These are phyloP conservation scores for Phalacrocorax carbo DNA, from an alignment of 2,113 vertebrate genomes.

Conservation along the genomic window DNA sequence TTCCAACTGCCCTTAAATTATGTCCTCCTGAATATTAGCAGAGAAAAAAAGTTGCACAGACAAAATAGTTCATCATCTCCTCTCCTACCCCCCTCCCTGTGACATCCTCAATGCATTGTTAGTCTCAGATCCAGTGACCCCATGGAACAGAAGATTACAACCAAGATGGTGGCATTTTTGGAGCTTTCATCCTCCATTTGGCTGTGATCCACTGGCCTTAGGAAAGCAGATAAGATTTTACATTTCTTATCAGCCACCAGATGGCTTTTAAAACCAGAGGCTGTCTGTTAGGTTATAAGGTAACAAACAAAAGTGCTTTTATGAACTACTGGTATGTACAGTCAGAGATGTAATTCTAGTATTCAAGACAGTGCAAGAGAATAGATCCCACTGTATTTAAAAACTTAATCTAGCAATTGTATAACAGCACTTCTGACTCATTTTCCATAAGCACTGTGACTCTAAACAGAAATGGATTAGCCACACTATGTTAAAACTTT, in stretches of 20 bases:
- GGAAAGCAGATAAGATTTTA: conserved; percentile 48
- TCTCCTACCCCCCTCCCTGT: not conserved
- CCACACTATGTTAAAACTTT: not conserved
- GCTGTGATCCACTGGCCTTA: conserved; percentile 40
- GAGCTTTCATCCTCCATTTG: conserved; percentile 53
- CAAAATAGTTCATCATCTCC: not conserved
- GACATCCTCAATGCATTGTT: not conserved
- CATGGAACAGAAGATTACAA: not conserved
- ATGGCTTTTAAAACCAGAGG: conserved; percentile 43
- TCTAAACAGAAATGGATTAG: conserved; percentile 29
- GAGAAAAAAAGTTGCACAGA: not conserved
- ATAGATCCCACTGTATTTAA: conserved; percentile 39
- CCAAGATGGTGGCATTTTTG: conserved; percentile 34
- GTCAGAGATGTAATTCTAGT: conserved; percentile 21
- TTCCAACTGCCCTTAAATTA: not conserved
- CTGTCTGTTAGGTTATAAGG: conserved; percentile 54
- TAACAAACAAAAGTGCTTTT: conserved; percentile 61
- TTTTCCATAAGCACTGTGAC: conserved; percentile 9
- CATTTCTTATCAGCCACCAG: conserved; percentile 53
- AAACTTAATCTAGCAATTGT: conserved; percentile 37
- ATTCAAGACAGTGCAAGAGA: conserved; percentile 36
- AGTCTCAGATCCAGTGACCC: not conserved
- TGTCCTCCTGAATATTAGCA: not conserved
- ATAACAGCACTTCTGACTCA: conserved; percentile 30
- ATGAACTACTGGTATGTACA: conserved; percentile 50